Conservation (phyloP, 2,888 invertebrate genomes). For the Acronicta psi region DNA sequence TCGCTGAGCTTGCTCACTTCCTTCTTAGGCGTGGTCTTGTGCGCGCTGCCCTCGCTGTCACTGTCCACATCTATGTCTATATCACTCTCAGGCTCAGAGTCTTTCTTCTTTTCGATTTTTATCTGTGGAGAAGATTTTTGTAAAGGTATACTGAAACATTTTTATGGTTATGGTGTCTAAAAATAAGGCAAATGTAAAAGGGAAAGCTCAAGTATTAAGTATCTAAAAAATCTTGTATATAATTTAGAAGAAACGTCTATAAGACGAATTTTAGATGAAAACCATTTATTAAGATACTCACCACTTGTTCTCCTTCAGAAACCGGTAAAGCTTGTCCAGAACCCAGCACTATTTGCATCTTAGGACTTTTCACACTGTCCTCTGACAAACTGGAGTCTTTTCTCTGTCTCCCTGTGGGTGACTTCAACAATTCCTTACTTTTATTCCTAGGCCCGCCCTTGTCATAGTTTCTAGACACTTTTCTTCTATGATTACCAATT, state of each 20-base stretch:
- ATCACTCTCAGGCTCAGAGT: conserved; percentile 86
- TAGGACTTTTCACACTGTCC: conserved; percentile 79
- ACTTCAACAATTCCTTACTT: conserved; percentile 74
- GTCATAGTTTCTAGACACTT: conserved; percentile 74
- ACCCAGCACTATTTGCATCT: conserved; percentile 86
- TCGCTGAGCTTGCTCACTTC: conserved; percentile 33
- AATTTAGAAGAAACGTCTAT: neutral
- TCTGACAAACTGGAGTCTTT: conserved; percentile 78
- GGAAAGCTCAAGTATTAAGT: no score
- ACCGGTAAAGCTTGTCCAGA: conserved; percentile 88
- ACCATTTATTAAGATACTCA: conserved; percentile 67
- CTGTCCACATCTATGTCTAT: conserved; percentile 90
- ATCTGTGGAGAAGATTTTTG: conserved; percentile 65
- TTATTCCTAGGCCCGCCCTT: conserved; percentile 65
- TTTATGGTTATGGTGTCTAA: neutral
- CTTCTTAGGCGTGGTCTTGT: conserved; percentile 44
- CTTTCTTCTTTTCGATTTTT: conserved; percentile 85
- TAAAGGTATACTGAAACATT: neutral
- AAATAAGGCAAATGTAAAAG: no score
- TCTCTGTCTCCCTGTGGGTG: conserved; percentile 72
- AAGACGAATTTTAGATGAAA: no score
- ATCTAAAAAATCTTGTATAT: no score
- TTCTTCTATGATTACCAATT: conserved; percentile 82
- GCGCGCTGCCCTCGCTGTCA: conserved; percentile 71
- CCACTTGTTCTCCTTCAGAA: conserved; percentile 90